phyloP scores from a whole-genome alignment of 2,113 vertebrate genomes.

The Brachyistius frenatus region DNA sequence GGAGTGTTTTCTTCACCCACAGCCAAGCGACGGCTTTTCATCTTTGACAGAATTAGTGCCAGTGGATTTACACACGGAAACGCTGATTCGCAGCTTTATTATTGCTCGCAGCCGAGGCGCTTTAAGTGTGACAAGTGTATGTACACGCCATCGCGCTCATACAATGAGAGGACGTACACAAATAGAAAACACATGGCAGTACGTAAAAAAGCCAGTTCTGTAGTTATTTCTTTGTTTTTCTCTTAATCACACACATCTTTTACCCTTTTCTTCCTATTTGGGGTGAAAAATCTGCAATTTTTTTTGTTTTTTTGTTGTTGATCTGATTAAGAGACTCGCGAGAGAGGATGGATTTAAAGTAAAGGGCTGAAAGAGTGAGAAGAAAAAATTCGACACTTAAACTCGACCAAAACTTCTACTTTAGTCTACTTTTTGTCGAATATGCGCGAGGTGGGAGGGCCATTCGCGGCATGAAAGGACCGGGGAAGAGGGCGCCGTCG shows the following conservation, averaged over 20 bases:
- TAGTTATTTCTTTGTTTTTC: not conserved
- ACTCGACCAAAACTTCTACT: conserved; percentile 13
- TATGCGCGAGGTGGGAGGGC: not conserved
- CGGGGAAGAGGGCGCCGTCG: not conserved
- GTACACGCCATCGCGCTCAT: conserved; percentile 1
- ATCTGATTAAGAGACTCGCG: conserved; percentile 24
- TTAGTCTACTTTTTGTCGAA: not conserved
- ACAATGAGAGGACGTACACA: not conserved
- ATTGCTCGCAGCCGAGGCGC: conserved; percentile 21
- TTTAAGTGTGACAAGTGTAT: conserved; percentile 25
- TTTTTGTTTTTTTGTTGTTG: not conserved
- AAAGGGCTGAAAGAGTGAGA: not conserved
- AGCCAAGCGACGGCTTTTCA: conserved; percentile 39
- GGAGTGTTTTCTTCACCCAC: conserved; percentile 30
- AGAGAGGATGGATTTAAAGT: conserved; percentile 7
- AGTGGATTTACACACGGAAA: conserved; percentile 43
- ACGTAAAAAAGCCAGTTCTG: too few species aligned
- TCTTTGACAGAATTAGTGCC: conserved; percentile 47
- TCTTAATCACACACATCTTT: not conserved
- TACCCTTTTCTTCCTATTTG: not conserved
- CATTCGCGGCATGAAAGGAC: conserved; percentile 6
- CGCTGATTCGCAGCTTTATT: conserved; percentile 46
- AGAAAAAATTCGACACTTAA: conserved; percentile 9
- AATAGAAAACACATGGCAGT: not conserved
- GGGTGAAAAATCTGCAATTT: conserved; percentile 3